Evolutionary conservation across 2,888 invertebrate species (phyloP).

Genomic region (Bellardia pandia): DNA sequence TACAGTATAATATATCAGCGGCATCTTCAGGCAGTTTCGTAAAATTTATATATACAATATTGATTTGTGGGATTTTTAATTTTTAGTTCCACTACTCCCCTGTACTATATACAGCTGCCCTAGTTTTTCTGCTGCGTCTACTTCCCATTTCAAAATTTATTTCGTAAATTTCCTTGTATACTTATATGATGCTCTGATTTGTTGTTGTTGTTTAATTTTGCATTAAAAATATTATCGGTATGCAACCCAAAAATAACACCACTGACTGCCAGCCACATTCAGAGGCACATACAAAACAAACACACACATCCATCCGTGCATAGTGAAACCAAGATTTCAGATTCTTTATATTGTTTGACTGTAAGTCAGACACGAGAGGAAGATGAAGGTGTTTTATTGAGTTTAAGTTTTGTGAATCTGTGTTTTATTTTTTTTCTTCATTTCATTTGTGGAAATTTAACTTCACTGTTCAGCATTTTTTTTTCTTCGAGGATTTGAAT

Average conservation of each 20-base stretch:
- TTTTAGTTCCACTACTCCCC: no score
- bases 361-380: conserved; percentile 43
- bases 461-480: conserved; percentile 7
- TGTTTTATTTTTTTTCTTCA: conserved; percentile 31
- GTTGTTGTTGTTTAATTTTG: conserved; percentile 15
- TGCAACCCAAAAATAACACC: conserved; percentile 48
- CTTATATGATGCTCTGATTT: conserved; percentile 55
- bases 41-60: no score
- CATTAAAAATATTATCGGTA: conserved; percentile 41
- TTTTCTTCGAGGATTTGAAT: conserved; percentile 47
- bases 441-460: conserved; percentile 38
- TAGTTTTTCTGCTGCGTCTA: conserved; percentile 4
- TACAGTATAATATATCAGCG: no score
- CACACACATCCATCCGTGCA: neutral
- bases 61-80: no score
- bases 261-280: conserved; percentile 29
- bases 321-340: conserved; percentile 13
- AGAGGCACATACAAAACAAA: conserved; percentile 2
- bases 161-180: conserved; percentile 38
- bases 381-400: conserved; percentile 69
- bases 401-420: conserved; percentile 48
- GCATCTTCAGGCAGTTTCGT: no score
- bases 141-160: conserved; percentile 21
- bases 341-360: conserved; percentile 27
- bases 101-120: neutral